Conservation (phyloP, 2,113 vertebrate species). For the Pangasianodon gigas region DNA sequence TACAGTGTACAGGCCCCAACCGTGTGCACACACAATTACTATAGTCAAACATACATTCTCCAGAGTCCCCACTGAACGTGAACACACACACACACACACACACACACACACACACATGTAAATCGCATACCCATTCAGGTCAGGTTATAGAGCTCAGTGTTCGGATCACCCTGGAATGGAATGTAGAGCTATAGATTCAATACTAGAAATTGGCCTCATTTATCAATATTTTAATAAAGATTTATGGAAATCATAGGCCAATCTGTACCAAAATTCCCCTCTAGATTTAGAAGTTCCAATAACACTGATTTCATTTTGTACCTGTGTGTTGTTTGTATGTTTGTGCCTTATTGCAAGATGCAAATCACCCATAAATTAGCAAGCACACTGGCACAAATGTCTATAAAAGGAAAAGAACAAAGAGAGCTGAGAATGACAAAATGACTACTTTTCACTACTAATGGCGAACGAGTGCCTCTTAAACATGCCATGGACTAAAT, state of each 20-base stretch:
- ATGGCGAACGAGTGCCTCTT: neutral
- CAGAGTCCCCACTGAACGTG: neutral
- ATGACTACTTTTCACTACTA: neutral
- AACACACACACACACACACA: slow-evolving; percentile 12
- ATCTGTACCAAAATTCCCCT: neutral
- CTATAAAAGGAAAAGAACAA: neutral
- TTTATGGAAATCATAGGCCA: neutral
- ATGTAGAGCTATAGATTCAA: neutral
- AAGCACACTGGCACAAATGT: neutral
- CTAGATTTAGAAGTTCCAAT: too few relatives aligned
- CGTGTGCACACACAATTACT: slow-evolving; percentile 12
- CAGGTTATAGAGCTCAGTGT: neutral
- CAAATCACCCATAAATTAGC: neutral
- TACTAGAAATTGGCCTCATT: neutral
- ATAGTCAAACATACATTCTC: slow-evolving; percentile 13
- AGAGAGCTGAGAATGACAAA: neutral
- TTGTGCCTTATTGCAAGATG: neutral
- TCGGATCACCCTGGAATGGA: neutral
- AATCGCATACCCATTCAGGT: neutral
- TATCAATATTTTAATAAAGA: neutral
- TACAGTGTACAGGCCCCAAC: neutral
- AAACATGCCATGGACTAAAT: neutral
- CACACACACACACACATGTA: neutral
- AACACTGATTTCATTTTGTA: neutral
- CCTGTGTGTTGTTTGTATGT: neutral